These are phyloP conservation scores for Cnemophilus loriae DNA, from an alignment of 2,113 vertebrate species.

Conservation along the genomic window DNA sequence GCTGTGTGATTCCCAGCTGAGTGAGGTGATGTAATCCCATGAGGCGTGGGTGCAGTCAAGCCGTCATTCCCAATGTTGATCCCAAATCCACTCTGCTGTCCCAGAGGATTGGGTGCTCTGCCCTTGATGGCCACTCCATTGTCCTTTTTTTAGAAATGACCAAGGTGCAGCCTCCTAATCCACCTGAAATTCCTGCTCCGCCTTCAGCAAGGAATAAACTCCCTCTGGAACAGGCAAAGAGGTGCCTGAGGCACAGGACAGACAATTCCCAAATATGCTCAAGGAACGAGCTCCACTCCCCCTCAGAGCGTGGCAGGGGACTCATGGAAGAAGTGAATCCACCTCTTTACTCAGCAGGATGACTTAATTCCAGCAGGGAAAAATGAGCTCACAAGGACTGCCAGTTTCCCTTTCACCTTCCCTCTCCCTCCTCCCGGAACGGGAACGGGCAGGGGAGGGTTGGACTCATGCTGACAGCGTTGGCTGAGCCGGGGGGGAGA, in stretches of 20 bases:
- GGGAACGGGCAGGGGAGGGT: neutral
- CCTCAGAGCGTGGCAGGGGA: neutral
- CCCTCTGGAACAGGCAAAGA: neutral
- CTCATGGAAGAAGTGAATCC: neutral
- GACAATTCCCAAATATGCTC: neutral
- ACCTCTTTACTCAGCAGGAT: neutral
- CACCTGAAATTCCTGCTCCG: neutral
- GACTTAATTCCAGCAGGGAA: neutral
- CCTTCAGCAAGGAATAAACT: neutral
- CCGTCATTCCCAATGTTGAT: neutral
- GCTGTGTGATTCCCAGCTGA: neutral
- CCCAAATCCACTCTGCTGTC: neutral
- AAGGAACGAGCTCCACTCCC: neutral
- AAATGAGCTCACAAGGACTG: neutral
- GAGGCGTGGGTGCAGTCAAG: neutral
- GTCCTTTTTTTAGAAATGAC: neutral
- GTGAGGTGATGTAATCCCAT: fast-evolving
- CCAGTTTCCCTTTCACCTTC: neutral
- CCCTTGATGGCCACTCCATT: fast-evolving
- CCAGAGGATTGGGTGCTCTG: neutral
- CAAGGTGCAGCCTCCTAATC: neutral
- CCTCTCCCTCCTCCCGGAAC: neutral
- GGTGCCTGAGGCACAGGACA: neutral
- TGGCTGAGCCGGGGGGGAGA: neutral
- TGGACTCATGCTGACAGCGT: neutral